Conservation (phyloP, 2,888 invertebrate genomes). For the Idaea dimidiata region DNA sequence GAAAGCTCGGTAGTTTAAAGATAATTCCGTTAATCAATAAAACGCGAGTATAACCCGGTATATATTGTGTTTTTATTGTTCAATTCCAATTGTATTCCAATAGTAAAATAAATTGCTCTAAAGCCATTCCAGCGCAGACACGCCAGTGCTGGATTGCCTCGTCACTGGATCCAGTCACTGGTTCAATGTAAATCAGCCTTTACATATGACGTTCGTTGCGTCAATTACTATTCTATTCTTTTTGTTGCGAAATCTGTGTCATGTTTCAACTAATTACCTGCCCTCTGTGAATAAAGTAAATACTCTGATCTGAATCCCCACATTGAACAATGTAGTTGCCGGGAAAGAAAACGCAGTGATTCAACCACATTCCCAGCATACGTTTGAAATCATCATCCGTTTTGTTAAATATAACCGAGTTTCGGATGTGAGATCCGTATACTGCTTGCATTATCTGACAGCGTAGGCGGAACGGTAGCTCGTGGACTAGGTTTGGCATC, state of each 20-base stretch:
- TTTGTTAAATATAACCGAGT: constrained; percentile 74
- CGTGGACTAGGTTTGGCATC: constrained; percentile 65
- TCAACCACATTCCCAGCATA: constrained; percentile 74
- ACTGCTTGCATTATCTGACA: constrained; percentile 75
- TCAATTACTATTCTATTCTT: too few relatives aligned
- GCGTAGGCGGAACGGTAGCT: constrained; percentile 66
- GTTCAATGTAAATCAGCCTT: too few relatives aligned
- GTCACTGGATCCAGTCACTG: too few relatives aligned
- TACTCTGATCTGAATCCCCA: constrained; percentile 77
- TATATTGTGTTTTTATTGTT: too few relatives aligned
- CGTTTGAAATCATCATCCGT: constrained; percentile 71
- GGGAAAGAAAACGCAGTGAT: constrained; percentile 76
- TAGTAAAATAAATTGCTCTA: too few relatives aligned
- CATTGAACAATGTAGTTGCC: constrained; percentile 80
- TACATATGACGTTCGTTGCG: too few relatives aligned
- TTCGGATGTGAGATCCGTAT: constrained; percentile 71
- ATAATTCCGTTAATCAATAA: too few relatives aligned
- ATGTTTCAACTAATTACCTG: constrained; percentile 49
- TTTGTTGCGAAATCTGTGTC: not conserved
- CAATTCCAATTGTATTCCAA: too few relatives aligned
- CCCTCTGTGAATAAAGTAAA: constrained; percentile 80
- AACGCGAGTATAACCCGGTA: too few relatives aligned
- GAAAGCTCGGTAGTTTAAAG: too few relatives aligned
- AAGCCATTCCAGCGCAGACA: too few relatives aligned
- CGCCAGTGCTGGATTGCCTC: too few relatives aligned